Conservation (phyloP, 2,797 vertebrate genomes). For the Steatocranus sp. region DNA sequence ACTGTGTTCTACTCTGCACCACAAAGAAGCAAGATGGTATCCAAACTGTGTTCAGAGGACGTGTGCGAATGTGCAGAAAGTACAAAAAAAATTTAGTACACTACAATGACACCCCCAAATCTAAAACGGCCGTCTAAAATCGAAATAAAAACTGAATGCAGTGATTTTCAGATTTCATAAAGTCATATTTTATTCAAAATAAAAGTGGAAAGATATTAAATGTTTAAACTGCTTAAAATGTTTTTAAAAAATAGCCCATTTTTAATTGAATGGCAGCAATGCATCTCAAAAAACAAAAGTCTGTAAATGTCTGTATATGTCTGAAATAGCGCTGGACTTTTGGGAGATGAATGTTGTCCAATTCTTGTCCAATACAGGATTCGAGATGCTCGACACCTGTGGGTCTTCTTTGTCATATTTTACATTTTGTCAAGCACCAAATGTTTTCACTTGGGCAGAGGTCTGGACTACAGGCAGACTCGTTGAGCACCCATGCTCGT, state of each 20-base stretch:
- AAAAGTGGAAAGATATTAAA: neutral
- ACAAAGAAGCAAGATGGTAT: conserved; percentile 74
- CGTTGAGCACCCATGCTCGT: neutral
- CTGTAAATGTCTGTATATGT: neutral
- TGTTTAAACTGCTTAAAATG: neutral
- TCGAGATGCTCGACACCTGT: neutral
- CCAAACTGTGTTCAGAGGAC: conserved; percentile 78
- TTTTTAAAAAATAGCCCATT: neutral
- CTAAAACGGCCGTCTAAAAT: accelerated
- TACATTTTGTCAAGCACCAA: neutral
- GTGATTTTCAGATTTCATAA: neutral
- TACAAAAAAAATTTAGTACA: conserved; percentile 19
- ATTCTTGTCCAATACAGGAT: neutral
- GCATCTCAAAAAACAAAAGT: neutral
- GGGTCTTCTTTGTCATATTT: neutral
- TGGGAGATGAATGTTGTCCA: neutral
- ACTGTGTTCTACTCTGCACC: conserved; percentile 82
- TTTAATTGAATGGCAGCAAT: neutral
- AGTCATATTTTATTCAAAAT: neutral
- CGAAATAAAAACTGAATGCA: neutral
- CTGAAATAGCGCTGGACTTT: neutral
- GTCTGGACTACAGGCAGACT: neutral
- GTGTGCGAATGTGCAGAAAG: conserved; percentile 90
- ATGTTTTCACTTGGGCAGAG: neutral
- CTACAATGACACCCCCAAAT: neutral